These are phyloP conservation scores for Cerceris rybyensis DNA, from an alignment of 2,888 invertebrate species.

Conservation along the genomic window DNA sequence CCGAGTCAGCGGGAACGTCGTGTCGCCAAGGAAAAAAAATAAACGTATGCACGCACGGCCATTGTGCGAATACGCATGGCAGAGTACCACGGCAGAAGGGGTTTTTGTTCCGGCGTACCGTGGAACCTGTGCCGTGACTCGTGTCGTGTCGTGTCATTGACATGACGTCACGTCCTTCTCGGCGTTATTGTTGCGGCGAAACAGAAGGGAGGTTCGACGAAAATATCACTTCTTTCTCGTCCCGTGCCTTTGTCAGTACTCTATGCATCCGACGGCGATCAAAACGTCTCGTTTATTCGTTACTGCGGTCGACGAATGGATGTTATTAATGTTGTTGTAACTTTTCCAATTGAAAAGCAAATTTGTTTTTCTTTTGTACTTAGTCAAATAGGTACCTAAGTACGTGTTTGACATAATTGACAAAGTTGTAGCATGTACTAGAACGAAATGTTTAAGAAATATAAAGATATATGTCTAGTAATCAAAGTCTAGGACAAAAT, in stretches of 20 bases:
- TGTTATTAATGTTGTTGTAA: no score
- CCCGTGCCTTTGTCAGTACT: not conserved
- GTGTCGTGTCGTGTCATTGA: constrained; percentile 36
- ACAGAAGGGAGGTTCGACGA: not conserved
- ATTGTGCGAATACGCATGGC: constrained; percentile 49
- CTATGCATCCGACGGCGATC: no score
- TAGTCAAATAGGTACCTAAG: no score
- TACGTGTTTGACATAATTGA: no score
- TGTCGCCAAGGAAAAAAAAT: constrained; percentile 65
- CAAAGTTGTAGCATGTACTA: no score
- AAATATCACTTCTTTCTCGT: not conserved
- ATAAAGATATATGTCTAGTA: no score
- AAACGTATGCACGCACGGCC: constrained; percentile 64
- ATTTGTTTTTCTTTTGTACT: no score
- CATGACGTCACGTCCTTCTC: constrained; percentile 30
- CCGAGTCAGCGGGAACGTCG: constrained; percentile 63
- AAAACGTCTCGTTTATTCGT: not conserved
- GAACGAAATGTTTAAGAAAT: no score
- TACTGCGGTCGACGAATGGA: no score
- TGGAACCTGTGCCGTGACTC: constrained; percentile 19
- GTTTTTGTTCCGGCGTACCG: constrained; percentile 75
- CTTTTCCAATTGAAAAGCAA: no score
- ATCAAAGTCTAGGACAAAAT: not conserved
- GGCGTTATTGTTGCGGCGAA: constrained; percentile 6
- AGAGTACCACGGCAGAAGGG: constrained; percentile 54